These are phyloP conservation scores for Lasioglossum morio DNA, from an alignment of 2,888 invertebrate genomes.

Conservation along the genomic window DNA sequence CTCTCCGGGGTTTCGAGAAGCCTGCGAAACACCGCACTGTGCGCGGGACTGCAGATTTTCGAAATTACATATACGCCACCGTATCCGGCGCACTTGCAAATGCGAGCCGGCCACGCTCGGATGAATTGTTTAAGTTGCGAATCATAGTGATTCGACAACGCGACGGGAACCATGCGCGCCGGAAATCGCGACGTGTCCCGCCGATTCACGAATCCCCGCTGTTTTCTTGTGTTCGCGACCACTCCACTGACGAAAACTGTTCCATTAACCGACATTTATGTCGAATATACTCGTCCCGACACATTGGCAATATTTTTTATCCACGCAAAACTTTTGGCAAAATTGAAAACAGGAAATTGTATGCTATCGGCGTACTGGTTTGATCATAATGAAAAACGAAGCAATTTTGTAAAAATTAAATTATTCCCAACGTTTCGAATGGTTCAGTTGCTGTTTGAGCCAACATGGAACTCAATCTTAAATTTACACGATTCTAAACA, in stretches of 20 bases:
- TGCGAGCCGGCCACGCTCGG: not conserved
- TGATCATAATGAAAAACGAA: no score
- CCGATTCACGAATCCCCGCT: not conserved
- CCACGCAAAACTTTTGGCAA: no score
- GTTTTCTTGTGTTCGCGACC: not conserved
- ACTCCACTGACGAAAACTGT: not conserved
- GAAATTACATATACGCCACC: constrained; percentile 39
- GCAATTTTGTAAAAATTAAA: no score
- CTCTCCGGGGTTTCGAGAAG: constrained; percentile 16
- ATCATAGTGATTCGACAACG: constrained; percentile 29
- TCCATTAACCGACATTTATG: not conserved
- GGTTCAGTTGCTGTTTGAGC: no score
- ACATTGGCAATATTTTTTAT: no score
- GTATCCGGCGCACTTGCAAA: not conserved
- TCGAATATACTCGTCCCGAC: no score
- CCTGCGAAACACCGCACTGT: constrained; percentile 15
- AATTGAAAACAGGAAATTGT: no score
- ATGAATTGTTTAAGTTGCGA: constrained; percentile 39
- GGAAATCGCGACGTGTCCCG: constrained; percentile 5
- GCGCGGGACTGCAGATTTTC: constrained; percentile 16
- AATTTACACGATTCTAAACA: no score
- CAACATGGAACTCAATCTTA: no score
- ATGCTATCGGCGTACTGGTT: no score
- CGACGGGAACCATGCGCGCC: not conserved
- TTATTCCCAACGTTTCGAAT: no score